Evolutionary conservation across 2,888 invertebrate genomes (phyloP).

Genomic region (Noctua comes): DNA sequence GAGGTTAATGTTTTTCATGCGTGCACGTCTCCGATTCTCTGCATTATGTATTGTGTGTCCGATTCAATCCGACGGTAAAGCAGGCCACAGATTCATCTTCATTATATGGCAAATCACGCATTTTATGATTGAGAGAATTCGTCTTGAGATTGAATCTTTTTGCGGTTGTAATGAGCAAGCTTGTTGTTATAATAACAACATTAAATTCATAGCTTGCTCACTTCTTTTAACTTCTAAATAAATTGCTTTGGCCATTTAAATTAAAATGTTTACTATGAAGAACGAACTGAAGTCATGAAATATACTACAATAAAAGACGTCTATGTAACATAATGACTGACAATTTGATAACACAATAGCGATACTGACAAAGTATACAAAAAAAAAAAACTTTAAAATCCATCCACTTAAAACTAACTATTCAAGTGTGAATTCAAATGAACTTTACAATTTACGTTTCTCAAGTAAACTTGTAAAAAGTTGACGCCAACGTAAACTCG

Average conservation of each 20-base stretch:
- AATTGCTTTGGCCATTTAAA: not conserved
- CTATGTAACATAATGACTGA: not conserved
- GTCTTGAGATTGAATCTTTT: not conserved
- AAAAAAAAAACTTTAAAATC: not conserved
- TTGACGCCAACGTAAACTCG: constrained; percentile 16
- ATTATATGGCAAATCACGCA: constrained; percentile 38
- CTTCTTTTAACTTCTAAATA: too few relatives aligned
- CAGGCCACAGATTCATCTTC: constrained; percentile 24
- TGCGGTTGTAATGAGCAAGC: not conserved
- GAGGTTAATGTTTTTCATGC: constrained; percentile 53
- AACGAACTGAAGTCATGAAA: not conserved
- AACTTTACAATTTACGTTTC: constrained; percentile 23
- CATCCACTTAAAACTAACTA: constrained; percentile 15
- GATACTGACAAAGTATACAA: not conserved
- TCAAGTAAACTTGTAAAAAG: constrained; percentile 20
- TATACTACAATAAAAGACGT: not conserved
- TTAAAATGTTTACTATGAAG: not conserved
- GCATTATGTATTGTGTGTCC: constrained; percentile 29
- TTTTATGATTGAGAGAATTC: constrained; percentile 25
- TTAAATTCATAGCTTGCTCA: too few relatives aligned
- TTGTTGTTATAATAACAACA: not conserved
- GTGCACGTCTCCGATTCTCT: constrained; percentile 42
- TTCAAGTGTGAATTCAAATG: constrained; percentile 11
- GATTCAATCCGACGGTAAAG: constrained; percentile 22
- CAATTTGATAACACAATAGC: not conserved